Evolutionary conservation across 2,888 invertebrate genomes (phyloP), one percentile per base, ranked within the genome.

Genomic region (Phania funesta): DNA sequence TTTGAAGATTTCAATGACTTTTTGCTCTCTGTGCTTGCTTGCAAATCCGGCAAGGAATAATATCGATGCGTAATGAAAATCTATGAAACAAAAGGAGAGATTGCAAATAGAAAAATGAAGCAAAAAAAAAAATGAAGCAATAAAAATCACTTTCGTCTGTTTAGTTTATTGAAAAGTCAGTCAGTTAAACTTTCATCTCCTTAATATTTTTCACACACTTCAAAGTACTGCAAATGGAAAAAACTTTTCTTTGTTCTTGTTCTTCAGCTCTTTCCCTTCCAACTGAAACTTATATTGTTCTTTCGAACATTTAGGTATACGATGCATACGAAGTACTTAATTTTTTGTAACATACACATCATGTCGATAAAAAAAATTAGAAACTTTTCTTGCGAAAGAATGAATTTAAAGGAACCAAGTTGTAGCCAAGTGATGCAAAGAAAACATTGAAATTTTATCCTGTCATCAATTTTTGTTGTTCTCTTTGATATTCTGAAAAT

Each of bases 181-280:
- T 44, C 48, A 58, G 73, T 76, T 76, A 76, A 67, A 76, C 80
- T 76, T 80, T 76, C 71, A 76, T 75, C 74, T 80, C 75, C 62
- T 29, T 46, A 54, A 54, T 70, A 70, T 68, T 48, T 22, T 46
- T 50, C 29, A 11, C 26, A 58, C 22, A 46, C 62, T 60, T 54
- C 52, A 29, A 44, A 52, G 35, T 18, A 13, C 38, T 54, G 26
- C 8, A 67, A 76, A 68, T 44, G 48, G 18, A 50, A 68, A 48
- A 35, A 67, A 67, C 26, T 65, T 54, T 56, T 46, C 65, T 48
- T 65, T 54, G 29, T 64, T 64, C 54, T 52, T 4, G 1, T 18
- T 16, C 7, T 29, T 52, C 22, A 32, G 20, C 32, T 46, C 56
- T 24, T 20, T 68, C 29, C 56, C 16, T 20, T 68, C 29, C 41